phyloP scores from a whole-genome alignment of 2,113 vertebrate species.

The Spilogale gracilis region DNA sequence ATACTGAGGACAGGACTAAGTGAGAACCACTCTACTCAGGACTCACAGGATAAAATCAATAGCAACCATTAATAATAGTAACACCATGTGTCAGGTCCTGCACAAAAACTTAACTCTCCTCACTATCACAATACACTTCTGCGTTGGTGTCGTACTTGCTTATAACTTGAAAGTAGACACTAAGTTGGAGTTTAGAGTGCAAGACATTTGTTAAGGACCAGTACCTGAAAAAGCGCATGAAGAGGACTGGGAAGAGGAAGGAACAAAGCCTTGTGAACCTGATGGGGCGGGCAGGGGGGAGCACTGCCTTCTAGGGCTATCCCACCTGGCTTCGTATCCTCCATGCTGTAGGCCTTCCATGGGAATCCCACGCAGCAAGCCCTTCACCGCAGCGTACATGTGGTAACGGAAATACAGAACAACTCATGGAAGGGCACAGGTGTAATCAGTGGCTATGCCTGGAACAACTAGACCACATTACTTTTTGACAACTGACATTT shows the following conservation, averaged over 20 bases:
- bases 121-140: not conserved
- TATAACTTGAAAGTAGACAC: not conserved
- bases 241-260: not conserved
- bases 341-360: not conserved
- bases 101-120: not conserved
- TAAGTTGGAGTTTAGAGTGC: not conserved
- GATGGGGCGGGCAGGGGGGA: not conserved
- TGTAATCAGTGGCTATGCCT: not conserved
- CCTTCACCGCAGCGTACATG: not conserved
- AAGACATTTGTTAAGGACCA: not conserved
- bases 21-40: not conserved
- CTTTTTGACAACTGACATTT: not conserved
- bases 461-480: not conserved
- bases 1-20: not conserved
- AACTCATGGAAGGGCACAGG: not conserved
- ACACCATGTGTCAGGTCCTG: too few relatives aligned
- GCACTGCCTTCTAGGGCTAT: not conserved
- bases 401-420: not conserved
- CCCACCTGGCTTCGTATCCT: fast-evolving
- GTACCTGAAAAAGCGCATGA: not conserved
- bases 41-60: not conserved
- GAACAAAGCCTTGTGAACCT: fast-evolving
- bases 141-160: not conserved
- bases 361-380: not conserved
- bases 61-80: not conserved